Evolutionary conservation across 2,113 vertebrate genomes (phyloP).

Genomic region (Nothoprocta perdicaria): DNA sequence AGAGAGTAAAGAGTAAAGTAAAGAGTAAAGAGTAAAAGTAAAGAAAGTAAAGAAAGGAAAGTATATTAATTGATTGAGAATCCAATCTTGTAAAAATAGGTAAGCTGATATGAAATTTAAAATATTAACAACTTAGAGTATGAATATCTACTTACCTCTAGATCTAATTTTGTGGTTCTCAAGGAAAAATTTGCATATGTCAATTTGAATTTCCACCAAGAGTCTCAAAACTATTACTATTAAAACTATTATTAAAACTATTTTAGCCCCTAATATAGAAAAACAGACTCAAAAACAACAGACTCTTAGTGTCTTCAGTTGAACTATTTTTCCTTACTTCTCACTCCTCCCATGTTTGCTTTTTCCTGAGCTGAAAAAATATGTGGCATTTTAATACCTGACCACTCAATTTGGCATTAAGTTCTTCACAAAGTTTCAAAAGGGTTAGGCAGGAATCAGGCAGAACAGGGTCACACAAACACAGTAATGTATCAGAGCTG

Average conservation of each 20-base stretch:
- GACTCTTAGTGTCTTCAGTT: neutral
- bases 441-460: neutral
- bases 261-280: neutral
- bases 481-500: neutral
- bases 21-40: no score
- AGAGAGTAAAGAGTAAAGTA: no score
- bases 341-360: neutral
- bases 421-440: neutral
- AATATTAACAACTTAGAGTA: neutral
- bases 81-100: neutral
- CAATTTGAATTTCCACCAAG: neutral
- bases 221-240: neutral
- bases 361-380: neutral
- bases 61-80: conserved; percentile 3
- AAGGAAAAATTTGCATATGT: neutral
- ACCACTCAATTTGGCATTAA: neutral
- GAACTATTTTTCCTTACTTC: neutral
- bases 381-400: neutral
- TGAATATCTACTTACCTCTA: neutral
- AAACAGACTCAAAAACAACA: neutral
- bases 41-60: neutral
- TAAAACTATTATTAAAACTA: neutral
- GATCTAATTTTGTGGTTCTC: neutral
- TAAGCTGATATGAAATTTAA: neutral
- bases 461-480: neutral